Percentiles rank a stretch among this genome's conserved stretches.
phyloP scores from a whole-genome alignment of 2,113 vertebrate genomes.

The Zosterops japonicus region DNA sequence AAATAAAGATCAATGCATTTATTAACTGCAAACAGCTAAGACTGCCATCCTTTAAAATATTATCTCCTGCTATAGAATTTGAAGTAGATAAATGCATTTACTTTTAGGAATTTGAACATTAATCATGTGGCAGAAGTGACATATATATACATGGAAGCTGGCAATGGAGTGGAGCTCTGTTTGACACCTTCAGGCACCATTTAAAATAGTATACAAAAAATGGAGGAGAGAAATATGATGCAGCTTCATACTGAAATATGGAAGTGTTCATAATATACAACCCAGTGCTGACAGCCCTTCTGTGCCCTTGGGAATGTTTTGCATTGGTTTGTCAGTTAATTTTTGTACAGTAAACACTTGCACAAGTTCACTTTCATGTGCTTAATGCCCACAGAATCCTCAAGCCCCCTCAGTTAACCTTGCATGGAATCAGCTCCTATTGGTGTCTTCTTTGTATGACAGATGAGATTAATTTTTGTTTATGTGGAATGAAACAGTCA shows the following conservation, averaged over 20 bases:
- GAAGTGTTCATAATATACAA: background rate
- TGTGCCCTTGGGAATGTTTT: background rate
- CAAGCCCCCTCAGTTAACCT: background rate
- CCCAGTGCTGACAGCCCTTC: background rate
- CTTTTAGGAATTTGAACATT: background rate
- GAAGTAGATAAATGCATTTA: background rate
- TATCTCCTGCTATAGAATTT: background rate
- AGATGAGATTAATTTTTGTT: background rate
- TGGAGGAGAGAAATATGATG: background rate
- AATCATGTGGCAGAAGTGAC: conserved; percentile 2
- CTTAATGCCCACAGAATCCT: background rate
- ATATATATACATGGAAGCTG: background rate
- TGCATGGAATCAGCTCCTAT: background rate
- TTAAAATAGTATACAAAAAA: background rate
- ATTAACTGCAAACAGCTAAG: conserved; percentile 22
- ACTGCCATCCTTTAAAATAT: conserved; percentile 25
- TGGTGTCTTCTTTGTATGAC: background rate
- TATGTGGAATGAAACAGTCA: background rate
- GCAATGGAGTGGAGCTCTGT: background rate
- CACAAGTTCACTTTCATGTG: background rate
- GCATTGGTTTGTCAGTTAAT: background rate
- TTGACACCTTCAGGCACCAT: background rate
- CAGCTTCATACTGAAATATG: background rate
- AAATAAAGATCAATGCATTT: conserved; percentile 55
- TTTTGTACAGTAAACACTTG: background rate